phyloP scores from a whole-genome alignment of 2,113 vertebrate genomes.

The Mohoua ochrocephala region DNA sequence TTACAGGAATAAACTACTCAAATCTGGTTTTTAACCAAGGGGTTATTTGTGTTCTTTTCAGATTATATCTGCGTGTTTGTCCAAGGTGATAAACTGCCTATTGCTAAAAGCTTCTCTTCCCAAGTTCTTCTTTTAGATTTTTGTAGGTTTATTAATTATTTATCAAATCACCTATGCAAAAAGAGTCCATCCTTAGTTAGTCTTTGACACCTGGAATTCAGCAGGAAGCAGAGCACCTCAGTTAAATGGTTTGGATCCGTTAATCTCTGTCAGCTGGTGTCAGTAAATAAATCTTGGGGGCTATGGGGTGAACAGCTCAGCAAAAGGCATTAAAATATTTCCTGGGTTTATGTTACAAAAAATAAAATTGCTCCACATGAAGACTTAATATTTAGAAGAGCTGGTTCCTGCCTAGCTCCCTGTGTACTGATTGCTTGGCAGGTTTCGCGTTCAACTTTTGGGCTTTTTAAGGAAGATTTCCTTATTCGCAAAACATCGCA shows the following conservation, averaged over 20 bases:
- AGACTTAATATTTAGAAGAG: background rate
- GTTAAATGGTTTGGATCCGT: background rate
- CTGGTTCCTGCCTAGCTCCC: background rate
- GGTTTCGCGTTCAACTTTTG: background rate
- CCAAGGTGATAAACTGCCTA: background rate
- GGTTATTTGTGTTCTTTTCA: background rate
- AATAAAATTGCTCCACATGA: background rate
- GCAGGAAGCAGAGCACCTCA: background rate
- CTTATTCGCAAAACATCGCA: background rate
- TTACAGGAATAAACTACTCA: background rate
- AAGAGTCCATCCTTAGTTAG: background rate
- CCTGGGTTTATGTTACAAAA: background rate
- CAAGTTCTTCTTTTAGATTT: background rate
- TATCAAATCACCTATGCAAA: background rate
- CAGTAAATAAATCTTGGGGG: background rate
- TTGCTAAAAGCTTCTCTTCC: background rate
- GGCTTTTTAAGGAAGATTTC: background rate
- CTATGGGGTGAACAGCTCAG: background rate
- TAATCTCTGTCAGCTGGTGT: background rate
- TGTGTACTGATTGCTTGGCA: background rate
- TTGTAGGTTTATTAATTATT: background rate
- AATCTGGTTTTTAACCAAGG: background rate
- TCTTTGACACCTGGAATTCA: background rate
- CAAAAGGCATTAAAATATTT: slow-evolving; percentile 5
- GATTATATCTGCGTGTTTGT: background rate